phyloP scores from a whole-genome alignment of 2,888 invertebrate genomes.

The Ariolimax columbianus region DNA sequence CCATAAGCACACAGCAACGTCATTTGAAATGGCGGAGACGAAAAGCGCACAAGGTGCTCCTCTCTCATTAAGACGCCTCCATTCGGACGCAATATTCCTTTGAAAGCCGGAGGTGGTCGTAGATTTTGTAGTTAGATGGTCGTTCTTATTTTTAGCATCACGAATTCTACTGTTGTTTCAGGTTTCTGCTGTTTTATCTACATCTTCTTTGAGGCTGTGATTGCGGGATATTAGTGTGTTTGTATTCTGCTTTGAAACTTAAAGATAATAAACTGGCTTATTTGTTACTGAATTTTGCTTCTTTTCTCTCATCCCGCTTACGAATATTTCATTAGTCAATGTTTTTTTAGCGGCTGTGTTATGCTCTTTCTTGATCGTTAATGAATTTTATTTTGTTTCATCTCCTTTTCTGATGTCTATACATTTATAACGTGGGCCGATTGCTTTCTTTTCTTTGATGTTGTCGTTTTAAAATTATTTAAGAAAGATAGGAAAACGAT shows the following conservation, averaged over 20 bases:
- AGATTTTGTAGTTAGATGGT: conserved; percentile 6
- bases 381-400: conserved; percentile 6
- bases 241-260: not conserved
- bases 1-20: not conserved
- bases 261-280: conserved; percentile 15
- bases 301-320: not conserved
- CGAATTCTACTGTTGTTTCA: conserved; percentile 23
- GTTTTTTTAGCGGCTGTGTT: not conserved
- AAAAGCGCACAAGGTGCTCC: conserved; percentile 1
- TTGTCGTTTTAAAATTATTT: not conserved
- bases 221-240: conserved; percentile 23
- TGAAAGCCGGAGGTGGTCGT: conserved; percentile 30
- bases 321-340: not conserved
- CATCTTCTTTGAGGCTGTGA: conserved; percentile 29
- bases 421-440: conserved; percentile 8
- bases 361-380: not conserved
- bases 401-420: not conserved
- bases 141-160: not conserved
- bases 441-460: conserved; percentile 19
- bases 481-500: conserved; percentile 14
- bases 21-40: conserved; percentile 19
- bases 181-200: conserved; percentile 17
- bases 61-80: conserved; percentile 36
- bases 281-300: conserved; percentile 17
- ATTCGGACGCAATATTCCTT: conserved; percentile 27